Conservation (phyloP, 2,113 vertebrate species). For the Ondatra zibethicus region DNA sequence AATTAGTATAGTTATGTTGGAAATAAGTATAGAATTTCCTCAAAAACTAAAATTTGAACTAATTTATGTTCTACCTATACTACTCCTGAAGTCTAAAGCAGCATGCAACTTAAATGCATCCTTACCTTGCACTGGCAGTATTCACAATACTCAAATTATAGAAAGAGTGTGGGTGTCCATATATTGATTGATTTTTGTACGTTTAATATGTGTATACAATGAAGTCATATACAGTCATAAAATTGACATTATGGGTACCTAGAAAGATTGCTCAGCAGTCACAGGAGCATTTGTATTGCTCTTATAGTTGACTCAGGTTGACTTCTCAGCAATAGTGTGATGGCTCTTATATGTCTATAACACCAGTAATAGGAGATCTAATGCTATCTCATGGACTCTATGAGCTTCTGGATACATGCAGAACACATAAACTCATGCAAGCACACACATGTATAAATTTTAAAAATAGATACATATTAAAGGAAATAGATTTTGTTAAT, state of each 20-base stretch:
- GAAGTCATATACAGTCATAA: background rate
- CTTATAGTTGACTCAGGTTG: background rate
- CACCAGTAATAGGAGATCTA: background rate
- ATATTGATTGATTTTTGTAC: background rate
- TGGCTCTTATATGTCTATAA: background rate
- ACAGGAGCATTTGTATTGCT: background rate
- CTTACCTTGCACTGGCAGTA: too few relatives aligned
- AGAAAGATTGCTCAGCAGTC: background rate
- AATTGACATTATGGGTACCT: background rate
- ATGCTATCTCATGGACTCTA: background rate
- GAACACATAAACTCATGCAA: background rate
- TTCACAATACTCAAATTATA: background rate
- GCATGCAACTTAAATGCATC: background rate
- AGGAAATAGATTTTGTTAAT: background rate
- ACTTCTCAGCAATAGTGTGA: background rate
- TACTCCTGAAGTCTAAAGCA: background rate
- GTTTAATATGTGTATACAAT: background rate
- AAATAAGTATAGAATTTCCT: too few relatives aligned
- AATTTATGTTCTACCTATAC: background rate
- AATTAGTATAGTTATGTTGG: background rate
- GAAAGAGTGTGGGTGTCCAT: background rate
- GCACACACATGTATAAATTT: background rate
- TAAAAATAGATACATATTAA: background rate
- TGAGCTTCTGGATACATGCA: background rate
- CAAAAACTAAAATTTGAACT: too few relatives aligned